Evolutionary conservation across 2,797 vertebrate genomes (phyloP).

Genomic region (Melopsittacus undulatus): DNA sequence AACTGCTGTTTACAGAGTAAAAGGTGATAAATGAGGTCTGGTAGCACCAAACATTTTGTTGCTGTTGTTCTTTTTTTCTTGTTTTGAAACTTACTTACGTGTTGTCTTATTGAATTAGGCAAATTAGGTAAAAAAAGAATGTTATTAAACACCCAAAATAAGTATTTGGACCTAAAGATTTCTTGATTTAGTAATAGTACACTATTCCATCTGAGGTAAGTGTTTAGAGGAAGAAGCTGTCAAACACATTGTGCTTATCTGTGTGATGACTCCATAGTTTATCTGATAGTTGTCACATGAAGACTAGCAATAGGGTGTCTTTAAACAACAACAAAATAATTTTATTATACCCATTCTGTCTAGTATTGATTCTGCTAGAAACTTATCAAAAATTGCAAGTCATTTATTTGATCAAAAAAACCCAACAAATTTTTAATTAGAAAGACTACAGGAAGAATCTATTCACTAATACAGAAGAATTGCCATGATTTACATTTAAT

Average conservation of each 20-base stretch:
- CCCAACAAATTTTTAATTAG: neutral
- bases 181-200: neutral
- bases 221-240: neutral
- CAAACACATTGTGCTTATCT: neutral
- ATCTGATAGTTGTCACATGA: neutral
- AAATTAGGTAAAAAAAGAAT: neutral
- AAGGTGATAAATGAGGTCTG: neutral
- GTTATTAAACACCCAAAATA: neutral
- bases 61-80: neutral
- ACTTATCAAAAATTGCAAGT: neutral
- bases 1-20: neutral
- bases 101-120: neutral
- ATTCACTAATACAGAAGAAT: slow-evolving; percentile 66
- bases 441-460: slow-evolving; percentile 33
- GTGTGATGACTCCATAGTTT: neutral
- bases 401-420: slow-evolving; percentile 26
- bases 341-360: neutral
- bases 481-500: slow-evolving; percentile 60
- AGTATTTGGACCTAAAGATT: neutral
- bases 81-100: neutral
- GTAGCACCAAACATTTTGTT: neutral
- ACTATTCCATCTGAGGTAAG: neutral
- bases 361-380: neutral
- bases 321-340: neutral
- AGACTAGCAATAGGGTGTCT: neutral